Evolutionary conservation across 1,140 invertebrate genomes (phyloP).

Genomic region (Latrodectus geometricus): DNA sequence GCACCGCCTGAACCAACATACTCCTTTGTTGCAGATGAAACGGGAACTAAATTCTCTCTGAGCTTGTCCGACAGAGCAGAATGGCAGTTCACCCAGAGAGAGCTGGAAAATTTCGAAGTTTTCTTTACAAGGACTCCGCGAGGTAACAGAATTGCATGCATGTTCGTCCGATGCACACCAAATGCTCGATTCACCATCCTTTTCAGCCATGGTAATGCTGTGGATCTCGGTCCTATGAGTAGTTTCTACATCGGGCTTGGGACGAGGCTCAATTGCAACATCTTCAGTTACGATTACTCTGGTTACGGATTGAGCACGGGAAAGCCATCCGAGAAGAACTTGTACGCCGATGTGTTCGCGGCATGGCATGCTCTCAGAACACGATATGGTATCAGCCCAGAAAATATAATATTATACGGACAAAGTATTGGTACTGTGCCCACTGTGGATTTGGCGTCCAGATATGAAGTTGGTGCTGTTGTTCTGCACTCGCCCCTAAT

Average conservation of each 20-base stretch:
- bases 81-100: constrained; percentile 97
- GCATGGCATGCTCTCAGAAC: constrained; percentile 92
- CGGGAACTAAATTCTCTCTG: constrained; percentile 66
- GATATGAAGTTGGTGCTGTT: constrained; percentile 97
- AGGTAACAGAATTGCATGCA: constrained; percentile 95
- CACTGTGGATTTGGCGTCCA: constrained; percentile 92
- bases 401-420: constrained; percentile 98
- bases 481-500: constrained; percentile 99
- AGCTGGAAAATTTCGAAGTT: constrained; percentile 95
- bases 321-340: constrained; percentile 98
- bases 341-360: constrained; percentile 98
- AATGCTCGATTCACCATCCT: constrained; percentile 96
- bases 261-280: constrained; percentile 97
- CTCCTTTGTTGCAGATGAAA: constrained; percentile 75
- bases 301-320: constrained; percentile 96
- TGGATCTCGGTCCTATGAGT: constrained; percentile 98
- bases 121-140: constrained; percentile 79
- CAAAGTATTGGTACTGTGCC: constrained; percentile 98
- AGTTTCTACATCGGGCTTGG: constrained; percentile 98
- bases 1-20: constrained; percentile 98
- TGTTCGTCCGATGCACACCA: constrained; percentile 92
- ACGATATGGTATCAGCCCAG: constrained; percentile 92
- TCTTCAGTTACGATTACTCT: constrained; percentile 99
- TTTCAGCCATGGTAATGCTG: constrained; percentile 99
- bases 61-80: constrained; percentile 95